Base-by-base conservation (phyloP, 2,797 vertebrate species). In the Phataginus tricuspis region DNA sequence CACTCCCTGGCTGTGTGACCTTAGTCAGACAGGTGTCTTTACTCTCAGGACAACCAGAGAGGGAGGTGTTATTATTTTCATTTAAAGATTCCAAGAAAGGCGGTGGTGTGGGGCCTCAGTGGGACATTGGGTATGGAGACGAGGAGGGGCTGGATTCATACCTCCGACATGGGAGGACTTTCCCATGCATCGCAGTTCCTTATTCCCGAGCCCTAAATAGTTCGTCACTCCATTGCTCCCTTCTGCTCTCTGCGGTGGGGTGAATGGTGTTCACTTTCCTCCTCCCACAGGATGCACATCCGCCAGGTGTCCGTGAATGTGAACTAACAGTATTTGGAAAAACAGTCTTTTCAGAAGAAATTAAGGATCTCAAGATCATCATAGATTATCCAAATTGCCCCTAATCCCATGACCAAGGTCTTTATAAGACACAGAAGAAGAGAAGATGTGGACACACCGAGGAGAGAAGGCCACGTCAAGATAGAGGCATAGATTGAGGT, bases 341-440 rank as follows among this genome's bases (percentile, higher is more conserved):
- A 85, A 57, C 2, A 15, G 64, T 19, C 61, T 68, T 51, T 68
- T 29, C 31, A 90, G 72, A 92, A 85, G 13, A 34, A 69, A 29
- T n/a, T 79, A 86, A 79, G 31, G 45, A 61, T 82, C 59, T 82
- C 45, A 31, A 71, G 75, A 37, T 75, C 42, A 55, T 83, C 34
- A 72, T 82, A 18, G 29, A 42, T 93, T 86, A 66, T n/a, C 27
- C 45, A 49, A 10, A 29, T n/a, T 53, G 66, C 15, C 27, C 34
- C 61, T 94, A 37, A 71, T 27, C 15, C 25, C 55, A 15, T 5
- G 6, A 23, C 19, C 34, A 69, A 1, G 12, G 1, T 53, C 37
- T 21, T 79, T 84, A 23, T 31, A 37, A 57, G 39, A 86, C n/a
- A 42, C 16, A 78, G 23, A 55, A 34, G 61, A 92, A 64, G 27